Percentiles rank a stretch among this genome's conserved stretches.
Evolutionary conservation across 1,140 invertebrate species (phyloP).

Genomic region (Aleiodes sp.): DNA sequence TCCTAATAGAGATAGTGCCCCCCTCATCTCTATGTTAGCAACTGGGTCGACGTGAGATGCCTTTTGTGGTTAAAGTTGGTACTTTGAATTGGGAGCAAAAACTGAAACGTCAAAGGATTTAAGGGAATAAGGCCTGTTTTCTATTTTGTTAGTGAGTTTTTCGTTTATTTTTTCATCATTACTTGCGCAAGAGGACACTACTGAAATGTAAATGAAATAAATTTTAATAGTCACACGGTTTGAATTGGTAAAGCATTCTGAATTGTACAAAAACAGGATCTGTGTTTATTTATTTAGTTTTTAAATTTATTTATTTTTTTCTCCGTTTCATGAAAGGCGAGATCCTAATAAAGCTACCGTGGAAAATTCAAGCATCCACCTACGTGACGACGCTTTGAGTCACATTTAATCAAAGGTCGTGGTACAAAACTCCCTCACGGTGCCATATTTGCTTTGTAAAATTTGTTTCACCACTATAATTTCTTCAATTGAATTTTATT

Average conservation of each 20-base stretch:
- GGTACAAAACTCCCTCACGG: neutral
- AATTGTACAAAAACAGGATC: neutral
- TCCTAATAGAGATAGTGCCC: conserved; percentile 31
- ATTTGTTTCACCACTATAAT: neutral
- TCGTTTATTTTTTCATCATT: too few relatives aligned
- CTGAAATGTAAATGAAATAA: too few relatives aligned
- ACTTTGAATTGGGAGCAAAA: neutral
- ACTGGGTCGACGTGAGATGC: conserved; percentile 28
- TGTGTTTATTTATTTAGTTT: neutral
- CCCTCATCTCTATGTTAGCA: neutral
- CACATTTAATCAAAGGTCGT: conserved; percentile 8
- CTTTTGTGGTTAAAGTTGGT: conserved; percentile 26
- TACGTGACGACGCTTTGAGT: neutral
- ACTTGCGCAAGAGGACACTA: too few relatives aligned
- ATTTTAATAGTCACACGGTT: neutral
- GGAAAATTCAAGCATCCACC: conserved; percentile 17
- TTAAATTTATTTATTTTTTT: too few relatives aligned
- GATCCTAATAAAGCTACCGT: conserved; percentile 26
- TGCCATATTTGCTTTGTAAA: too few relatives aligned
- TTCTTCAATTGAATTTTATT: neutral
- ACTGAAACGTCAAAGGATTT: conserved; percentile 20
- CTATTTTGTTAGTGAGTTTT: too few relatives aligned
- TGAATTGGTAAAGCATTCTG: neutral
- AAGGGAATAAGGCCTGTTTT: conserved; percentile 8
- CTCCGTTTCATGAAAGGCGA: too few relatives aligned